Evolutionary conservation across 2,113 vertebrate genomes (phyloP).

Genomic region (Macquaria ambigua): DNA sequence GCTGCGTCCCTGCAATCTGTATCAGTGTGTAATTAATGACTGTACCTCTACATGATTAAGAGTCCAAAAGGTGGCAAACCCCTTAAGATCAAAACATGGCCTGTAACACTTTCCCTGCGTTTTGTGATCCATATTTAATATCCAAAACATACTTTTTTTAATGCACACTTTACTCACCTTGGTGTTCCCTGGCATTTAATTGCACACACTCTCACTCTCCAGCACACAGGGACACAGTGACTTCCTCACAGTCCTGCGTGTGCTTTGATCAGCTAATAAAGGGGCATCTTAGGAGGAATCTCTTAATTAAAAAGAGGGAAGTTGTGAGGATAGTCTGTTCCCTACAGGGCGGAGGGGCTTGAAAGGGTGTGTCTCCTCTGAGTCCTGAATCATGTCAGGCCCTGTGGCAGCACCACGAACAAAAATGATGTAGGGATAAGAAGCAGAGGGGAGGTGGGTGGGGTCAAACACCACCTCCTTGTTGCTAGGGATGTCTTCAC

Average conservation of each 20-base stretch:
- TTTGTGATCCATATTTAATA: constrained; percentile 1
- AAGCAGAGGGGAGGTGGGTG: constrained; percentile 31
- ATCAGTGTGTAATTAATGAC: constrained; percentile 56
- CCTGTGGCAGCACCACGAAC: constrained; percentile 15
- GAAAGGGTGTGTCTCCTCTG: constrained; percentile 14
- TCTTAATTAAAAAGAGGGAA: constrained; percentile 39
- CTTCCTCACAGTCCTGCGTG: neutral
- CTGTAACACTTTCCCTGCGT: neutral
- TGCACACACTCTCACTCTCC: neutral
- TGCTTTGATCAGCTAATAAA: constrained; percentile 56
- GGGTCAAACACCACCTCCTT: constrained; percentile 63
- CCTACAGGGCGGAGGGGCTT: neutral
- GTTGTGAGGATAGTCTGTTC: constrained; percentile 25
- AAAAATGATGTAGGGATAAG: constrained; percentile 12
- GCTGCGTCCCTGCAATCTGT: constrained; percentile 23
- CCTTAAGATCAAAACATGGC: neutral
- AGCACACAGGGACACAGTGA: neutral
- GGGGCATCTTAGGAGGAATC: constrained; percentile 18
- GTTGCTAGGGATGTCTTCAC: constrained; percentile 85
- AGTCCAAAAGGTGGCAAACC: constrained; percentile 30
- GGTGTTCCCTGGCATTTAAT: constrained; percentile 9
- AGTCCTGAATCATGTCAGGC: constrained; percentile 5
- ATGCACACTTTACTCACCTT: neutral
- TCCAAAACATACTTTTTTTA: neutral
- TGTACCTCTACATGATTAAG: constrained; percentile 36